phyloP scores from a whole-genome alignment of 2,797 vertebrate species.

The Babyrousa celebensis region DNA sequence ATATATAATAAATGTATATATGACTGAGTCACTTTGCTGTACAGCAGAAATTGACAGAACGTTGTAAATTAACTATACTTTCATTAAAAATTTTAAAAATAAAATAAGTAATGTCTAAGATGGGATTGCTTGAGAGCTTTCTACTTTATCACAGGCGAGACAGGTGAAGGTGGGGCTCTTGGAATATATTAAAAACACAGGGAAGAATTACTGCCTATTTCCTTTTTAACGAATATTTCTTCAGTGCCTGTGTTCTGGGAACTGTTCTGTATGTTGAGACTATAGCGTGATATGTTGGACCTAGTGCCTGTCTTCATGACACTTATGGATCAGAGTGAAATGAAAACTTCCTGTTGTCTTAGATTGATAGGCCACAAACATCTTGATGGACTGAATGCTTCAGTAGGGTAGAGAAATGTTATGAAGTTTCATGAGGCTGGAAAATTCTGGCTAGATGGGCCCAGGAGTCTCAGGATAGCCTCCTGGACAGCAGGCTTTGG shows the following conservation, averaged over 20 bases:
- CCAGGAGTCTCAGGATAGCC: neutral
- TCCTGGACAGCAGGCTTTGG: neutral
- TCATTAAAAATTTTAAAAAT: too few species aligned
- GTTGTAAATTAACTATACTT: too few species aligned
- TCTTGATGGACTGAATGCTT: neutral
- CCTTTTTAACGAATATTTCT: neutral
- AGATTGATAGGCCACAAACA: neutral
- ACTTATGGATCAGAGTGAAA: accelerated
- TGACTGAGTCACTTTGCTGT: too few species aligned
- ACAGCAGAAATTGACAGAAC: too few species aligned
- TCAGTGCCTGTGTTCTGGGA: neutral
- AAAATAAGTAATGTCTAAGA: neutral
- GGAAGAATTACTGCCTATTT: neutral
- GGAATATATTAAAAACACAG: neutral
- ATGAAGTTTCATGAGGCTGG: neutral
- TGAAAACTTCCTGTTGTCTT: neutral
- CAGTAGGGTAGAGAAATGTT: neutral
- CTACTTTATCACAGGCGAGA: neutral
- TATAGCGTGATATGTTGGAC: accelerated
- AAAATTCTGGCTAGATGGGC: neutral
- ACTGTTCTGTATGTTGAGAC: neutral
- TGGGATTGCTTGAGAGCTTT: neutral
- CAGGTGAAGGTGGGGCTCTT: neutral
- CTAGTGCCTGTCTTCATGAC: neutral
- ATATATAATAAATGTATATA: too few species aligned